phyloP scores from a whole-genome alignment of 2,797 vertebrate genomes.

The Lutra lutra region DNA sequence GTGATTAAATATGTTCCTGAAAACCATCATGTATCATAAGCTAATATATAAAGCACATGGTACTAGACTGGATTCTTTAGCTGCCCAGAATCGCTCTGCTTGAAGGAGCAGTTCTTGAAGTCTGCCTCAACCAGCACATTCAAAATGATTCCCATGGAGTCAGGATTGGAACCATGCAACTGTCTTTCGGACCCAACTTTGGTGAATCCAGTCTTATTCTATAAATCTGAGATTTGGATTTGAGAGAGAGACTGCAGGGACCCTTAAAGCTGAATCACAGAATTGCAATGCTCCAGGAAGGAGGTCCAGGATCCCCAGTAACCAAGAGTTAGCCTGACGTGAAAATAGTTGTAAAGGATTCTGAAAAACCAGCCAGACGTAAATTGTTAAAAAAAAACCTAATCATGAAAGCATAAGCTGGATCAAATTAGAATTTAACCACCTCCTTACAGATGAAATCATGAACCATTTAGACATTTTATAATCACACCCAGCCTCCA shows the following conservation, averaged over 20 bases:
- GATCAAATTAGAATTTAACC: background rate
- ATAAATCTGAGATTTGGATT: background rate
- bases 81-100: background rate
- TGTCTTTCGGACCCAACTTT: background rate
- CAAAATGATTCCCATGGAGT: background rate
- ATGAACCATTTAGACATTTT: background rate
- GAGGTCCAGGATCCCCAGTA: background rate
- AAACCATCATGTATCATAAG: background rate
- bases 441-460: background rate
- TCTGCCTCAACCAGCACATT: background rate
- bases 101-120: background rate
- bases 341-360: slow-evolving; percentile 8
- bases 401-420: background rate
- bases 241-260: background rate
- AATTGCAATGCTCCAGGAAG: background rate
- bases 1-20: background rate
- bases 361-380: background rate
- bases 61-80: background rate
- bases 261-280: background rate
- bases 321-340: background rate
- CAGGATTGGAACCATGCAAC: background rate
- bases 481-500: background rate
- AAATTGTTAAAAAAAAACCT: background rate
- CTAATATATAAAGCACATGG: background rate
- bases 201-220: background rate